Conservation (phyloP, 2,888 invertebrate species). For the Epistrophella euchroma region DNA sequence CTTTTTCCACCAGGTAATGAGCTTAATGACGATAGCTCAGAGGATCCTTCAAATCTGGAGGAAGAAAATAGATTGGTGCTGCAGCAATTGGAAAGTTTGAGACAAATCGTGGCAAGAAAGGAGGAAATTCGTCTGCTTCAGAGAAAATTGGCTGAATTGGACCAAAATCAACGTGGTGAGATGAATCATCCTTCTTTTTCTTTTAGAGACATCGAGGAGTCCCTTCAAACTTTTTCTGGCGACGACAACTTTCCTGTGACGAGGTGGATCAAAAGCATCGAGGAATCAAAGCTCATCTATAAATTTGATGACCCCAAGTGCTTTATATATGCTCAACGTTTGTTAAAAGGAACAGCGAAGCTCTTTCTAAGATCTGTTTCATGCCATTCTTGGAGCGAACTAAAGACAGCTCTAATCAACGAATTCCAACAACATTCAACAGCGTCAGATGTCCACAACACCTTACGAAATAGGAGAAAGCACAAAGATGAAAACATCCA, state of each 20-base stretch:
- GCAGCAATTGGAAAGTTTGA: background rate
- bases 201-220: conserved; percentile 42
- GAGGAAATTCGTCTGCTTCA: background rate
- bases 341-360: conserved; percentile 50
- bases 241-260: conserved; percentile 39
- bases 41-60: background rate
- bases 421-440: conserved; percentile 43
- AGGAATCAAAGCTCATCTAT: conserved; percentile 26
- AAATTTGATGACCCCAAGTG: conserved; percentile 28
- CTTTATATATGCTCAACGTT: conserved; percentile 37
- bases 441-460: conserved; percentile 34
- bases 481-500: conserved; percentile 34
- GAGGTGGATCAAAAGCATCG: conserved; percentile 33
- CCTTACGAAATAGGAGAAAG: conserved; percentile 36
- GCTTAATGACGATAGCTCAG: background rate
- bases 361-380: conserved; percentile 23
- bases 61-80: background rate
- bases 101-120: background rate
- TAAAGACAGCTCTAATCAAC: conserved; percentile 30
- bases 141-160: background rate
- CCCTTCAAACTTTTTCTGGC: conserved; percentile 37
- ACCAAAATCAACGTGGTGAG: background rate
- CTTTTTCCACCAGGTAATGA: background rate
- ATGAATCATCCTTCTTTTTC: background rate
- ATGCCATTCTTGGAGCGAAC: conserved; percentile 35